phyloP scores from a whole-genome alignment of 2,797 vertebrate species.

The Chromis chromis region DNA sequence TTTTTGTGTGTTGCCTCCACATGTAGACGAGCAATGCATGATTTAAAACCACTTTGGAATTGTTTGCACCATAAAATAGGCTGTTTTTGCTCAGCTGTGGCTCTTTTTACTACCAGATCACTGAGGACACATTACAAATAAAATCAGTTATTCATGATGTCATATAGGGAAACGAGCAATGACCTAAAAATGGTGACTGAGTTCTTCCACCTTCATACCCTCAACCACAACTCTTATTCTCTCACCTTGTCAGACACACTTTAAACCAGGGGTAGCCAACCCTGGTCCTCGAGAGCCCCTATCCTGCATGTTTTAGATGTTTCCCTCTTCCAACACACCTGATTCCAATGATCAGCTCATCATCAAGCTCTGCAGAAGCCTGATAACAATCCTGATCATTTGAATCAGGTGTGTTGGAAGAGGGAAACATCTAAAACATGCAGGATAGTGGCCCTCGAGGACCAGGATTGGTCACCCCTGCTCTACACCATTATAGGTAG shows the following conservation, averaged over 20 bases:
- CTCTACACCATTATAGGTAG: background rate
- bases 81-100: slow-evolving; percentile 16
- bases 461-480: no score
- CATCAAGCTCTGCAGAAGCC: no score
- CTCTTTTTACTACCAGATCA: slow-evolving; percentile 18
- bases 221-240: slow-evolving; percentile 25
- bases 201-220: slow-evolving; percentile 25
- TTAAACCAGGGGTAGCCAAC: no score
- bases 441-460: no score
- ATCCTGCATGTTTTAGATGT: no score
- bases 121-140: slow-evolving; percentile 1
- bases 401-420: no score
- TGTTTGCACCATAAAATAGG: slow-evolving; percentile 28
- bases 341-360: no score
- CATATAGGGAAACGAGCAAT: slow-evolving; percentile 46
- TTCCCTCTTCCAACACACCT: no score
- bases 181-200: slow-evolving; percentile 24
- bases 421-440: no score
- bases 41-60: slow-evolving; percentile 31
- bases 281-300: no score
- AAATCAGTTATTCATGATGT: slow-evolving; percentile 20
- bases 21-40: background rate
- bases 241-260: slow-evolving; percentile 14
- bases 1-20: slow-evolving; percentile 6
- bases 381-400: no score